Percentiles rank a stretch among this genome's conserved stretches.
Evolutionary conservation across 2,797 vertebrate genomes (phyloP).

Genomic region (Liparis tanakae): DNA sequence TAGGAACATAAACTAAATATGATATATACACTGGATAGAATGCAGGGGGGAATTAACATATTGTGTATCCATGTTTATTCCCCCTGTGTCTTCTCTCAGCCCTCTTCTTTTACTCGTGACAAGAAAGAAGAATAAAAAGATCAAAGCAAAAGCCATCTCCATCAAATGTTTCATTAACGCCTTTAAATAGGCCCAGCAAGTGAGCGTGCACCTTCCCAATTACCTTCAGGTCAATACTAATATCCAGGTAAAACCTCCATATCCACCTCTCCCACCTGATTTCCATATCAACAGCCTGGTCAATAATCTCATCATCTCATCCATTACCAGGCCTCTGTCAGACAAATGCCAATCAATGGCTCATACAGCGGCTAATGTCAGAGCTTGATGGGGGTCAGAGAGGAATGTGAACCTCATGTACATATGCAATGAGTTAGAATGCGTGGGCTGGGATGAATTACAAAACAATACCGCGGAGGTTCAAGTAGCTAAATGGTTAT

Average conservation of each 20-base stretch:
- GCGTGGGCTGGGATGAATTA: slow-evolving; percentile 5
- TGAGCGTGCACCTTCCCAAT: slow-evolving; percentile 50
- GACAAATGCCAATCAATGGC: slow-evolving; percentile 75
- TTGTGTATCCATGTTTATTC: background rate
- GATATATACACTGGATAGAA: background rate
- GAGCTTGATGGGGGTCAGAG: slow-evolving; percentile 64
- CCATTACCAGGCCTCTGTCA: slow-evolving; percentile 65
- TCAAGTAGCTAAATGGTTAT: slow-evolving; percentile 14
- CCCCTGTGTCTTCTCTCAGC: background rate
- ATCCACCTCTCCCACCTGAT: slow-evolving; percentile 61
- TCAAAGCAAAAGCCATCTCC: slow-evolving; percentile 19
- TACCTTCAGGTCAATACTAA: slow-evolving; percentile 71
- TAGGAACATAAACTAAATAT: slow-evolving; percentile 5
- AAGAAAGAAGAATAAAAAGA: slow-evolving; percentile 23
- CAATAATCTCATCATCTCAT: slow-evolving; percentile 75
- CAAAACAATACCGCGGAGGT: slow-evolving; percentile 31
- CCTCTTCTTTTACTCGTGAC: slow-evolving; percentile 26
- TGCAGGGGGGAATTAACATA: background rate
- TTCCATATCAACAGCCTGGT: slow-evolving; percentile 62
- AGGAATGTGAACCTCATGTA: slow-evolving; percentile 35
- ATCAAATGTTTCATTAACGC: slow-evolving; percentile 56
- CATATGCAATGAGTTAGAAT: slow-evolving; percentile 25
- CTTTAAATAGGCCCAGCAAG: slow-evolving; percentile 49
- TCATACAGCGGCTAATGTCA: slow-evolving; percentile 37
- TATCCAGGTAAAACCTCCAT: slow-evolving; percentile 69